Percentiles rank a stretch among this genome's conserved stretches.
These are phyloP conservation scores for Brachyhypopomus gauderio DNA, from an alignment of 2,113 vertebrate genomes.

Conservation along the genomic window DNA sequence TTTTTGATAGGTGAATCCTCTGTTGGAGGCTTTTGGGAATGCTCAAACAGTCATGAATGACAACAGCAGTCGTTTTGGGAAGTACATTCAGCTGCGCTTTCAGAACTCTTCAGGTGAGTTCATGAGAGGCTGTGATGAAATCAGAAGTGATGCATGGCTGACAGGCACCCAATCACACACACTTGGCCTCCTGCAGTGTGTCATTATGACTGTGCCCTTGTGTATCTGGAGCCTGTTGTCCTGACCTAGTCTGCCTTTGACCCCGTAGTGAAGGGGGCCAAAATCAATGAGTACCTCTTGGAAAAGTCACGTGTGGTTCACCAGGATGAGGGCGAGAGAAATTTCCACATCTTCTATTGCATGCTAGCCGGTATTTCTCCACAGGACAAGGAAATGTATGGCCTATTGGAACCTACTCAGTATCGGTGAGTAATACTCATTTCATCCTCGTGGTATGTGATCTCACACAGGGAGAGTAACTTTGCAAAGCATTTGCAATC, in stretches of 20 bases:
- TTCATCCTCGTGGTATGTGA: too few relatives aligned
- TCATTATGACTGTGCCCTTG: not conserved
- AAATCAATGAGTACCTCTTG: conserved; percentile 78
- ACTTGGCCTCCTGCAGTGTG: not conserved
- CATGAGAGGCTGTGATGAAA: not conserved
- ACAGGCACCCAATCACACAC: not conserved
- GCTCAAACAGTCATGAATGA: conserved; percentile 81
- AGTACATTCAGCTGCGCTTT: conserved; percentile 79
- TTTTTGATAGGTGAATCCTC: conserved; percentile 71
- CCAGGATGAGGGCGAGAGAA: conserved; percentile 75
- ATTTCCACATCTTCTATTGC: conserved; percentile 82
- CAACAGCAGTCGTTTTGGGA: conserved; percentile 79
- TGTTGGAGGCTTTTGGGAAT: conserved; percentile 81
- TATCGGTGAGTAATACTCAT: conserved; percentile 70
- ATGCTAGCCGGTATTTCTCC: conserved; percentile 76
- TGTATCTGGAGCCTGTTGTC: too few relatives aligned
- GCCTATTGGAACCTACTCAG: conserved; percentile 71
- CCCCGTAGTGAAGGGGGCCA: conserved; percentile 73
- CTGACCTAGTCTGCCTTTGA: not conserved
- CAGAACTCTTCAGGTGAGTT: conserved; percentile 70
- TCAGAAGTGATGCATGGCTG: not conserved
- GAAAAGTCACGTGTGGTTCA: conserved; percentile 80
- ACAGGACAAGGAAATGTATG: conserved; percentile 74
- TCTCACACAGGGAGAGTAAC: not conserved
- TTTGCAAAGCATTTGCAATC: not conserved